Evolutionary conservation across 1,140 invertebrate species (phyloP), one percentile per base, ranked within the genome.

Genomic region (Anoplolepis gracilipes): DNA sequence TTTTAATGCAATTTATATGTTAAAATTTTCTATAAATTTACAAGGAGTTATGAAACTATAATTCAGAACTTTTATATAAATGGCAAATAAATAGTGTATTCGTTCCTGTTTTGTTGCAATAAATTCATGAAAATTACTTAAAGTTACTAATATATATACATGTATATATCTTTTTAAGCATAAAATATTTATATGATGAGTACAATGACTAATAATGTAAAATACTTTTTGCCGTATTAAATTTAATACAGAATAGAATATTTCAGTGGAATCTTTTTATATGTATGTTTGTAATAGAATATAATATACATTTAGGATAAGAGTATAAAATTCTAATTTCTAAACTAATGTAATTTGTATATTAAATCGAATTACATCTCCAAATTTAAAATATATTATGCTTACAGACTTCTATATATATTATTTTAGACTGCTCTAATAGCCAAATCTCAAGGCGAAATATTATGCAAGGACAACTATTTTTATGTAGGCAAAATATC

Each of bases 1-100:
- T 85, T 85, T 84, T 16, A 57, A 85, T 67, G 42, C 67, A 89
- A 88, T 86, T 89, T 22, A 75, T 33, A 53, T 22, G 42, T 42
- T 57, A 70, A 79, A 81, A 42, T 78, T 79, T 78, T 87, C 62
- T 42, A 78, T 30, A 33, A 59, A 61, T 88, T 88, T 77, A 78
- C 46, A 53, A 82, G 22, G 46, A 86, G 46, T 82, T 81, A 70
- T 88, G 62, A 33, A 89, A 11, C 39, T 64, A n/a, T n/a, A 42
- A 88, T 88, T 88, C 19, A 70, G 28, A 81, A 85, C 67, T 72
- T 82, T 59, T 28, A 73, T 30, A 39, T 73, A 82, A 72, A 36
- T 82, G 55, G 25, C 36, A 59, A 82, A 42, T 72, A 70, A 73
- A 70, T 57, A 72, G 36, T 28, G 7, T 59, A 82, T 59, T 72